Evolutionary conservation across 2,113 vertebrate genomes (phyloP).

Genomic region (Athene cunicularia): DNA sequence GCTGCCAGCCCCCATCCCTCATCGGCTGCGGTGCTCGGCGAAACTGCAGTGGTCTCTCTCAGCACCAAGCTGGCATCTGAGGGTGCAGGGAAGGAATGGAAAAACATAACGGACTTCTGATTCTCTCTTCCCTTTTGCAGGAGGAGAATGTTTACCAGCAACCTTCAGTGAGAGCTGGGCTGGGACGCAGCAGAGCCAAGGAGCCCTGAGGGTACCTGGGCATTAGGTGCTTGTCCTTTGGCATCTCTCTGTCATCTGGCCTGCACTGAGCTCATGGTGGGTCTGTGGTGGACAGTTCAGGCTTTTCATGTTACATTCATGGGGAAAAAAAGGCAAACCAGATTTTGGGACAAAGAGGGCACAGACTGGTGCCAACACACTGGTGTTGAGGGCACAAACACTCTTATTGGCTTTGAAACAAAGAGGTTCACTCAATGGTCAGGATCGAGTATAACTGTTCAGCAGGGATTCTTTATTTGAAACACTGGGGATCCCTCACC

Average conservation of each 20-base stretch:
- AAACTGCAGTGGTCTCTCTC: background rate
- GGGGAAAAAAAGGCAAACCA: background rate
- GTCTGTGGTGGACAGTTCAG: background rate
- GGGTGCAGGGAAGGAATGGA: background rate
- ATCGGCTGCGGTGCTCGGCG: background rate
- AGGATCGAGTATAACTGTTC: too few relatives aligned
- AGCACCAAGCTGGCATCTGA: too few relatives aligned
- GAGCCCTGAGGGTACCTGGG: background rate
- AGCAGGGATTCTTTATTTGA: too few relatives aligned
- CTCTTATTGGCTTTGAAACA: too few relatives aligned
- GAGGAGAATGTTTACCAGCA: background rate
- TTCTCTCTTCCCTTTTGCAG: background rate
- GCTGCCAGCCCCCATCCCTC: background rate
- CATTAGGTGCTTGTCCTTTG: background rate
- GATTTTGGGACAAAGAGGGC: background rate
- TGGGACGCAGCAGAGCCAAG: background rate
- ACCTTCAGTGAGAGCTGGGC: background rate
- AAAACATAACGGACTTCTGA: background rate
- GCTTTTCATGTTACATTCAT: background rate
- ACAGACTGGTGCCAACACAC: background rate
- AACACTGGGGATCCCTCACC: too few relatives aligned
- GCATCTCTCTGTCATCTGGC: background rate
- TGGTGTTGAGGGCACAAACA: background rate
- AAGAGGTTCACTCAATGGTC: too few relatives aligned
- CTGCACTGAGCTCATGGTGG: background rate